Evolutionary conservation across 2,888 invertebrate genomes (phyloP), one percentile per base, ranked within the genome.

Genomic region (Lathronympha strigana): DNA sequence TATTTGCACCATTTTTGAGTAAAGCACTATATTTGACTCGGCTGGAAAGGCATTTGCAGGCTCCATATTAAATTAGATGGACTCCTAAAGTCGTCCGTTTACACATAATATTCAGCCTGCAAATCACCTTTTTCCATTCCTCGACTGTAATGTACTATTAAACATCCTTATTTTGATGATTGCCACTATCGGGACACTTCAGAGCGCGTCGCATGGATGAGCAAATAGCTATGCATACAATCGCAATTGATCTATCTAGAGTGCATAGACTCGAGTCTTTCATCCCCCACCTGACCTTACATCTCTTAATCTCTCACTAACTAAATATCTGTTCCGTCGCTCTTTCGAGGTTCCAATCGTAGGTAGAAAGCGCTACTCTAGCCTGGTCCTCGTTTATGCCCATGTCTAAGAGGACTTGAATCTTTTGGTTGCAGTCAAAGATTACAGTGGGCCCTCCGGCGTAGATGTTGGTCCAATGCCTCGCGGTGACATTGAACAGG

Each of bases 381-480:
- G 98, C 98, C 83, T 95, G 95, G 77, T 97, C 95, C 86, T 97
- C 97, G 74, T 97, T 96, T 61, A 99, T 95, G 54, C 99, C 99
- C 98, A 99, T 98, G 80, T 98, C 98, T 79, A 95, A 94, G 73
- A 99, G 93, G 78, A 97, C 95, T 84, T 95, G 95, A 74, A 99
- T 96, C 93, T 98, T 97, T 72, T 95, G 94, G 86, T 97, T 95
- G 91, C 96, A 96, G 73, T 98, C 98, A 69, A 93, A 92, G 55
- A 87, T 77, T 64, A 69, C 63, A 15, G 77, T 74, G 61, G 88
- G 93, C 90, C 96, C 97, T 76, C 96, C 96, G 17, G 99, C 99
- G 90, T 98, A 99, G 15, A 95, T 94, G 82, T 96, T 96, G 66
- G 99, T 97, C 99, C 99, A 99, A 92, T 98, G 98, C 79, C 94